Percentiles rank a stretch among this genome's conserved stretches.
phyloP scores from a whole-genome alignment of 53 echinoderm and acorn worm genomes.

The Zoroaster sp. region DNA sequence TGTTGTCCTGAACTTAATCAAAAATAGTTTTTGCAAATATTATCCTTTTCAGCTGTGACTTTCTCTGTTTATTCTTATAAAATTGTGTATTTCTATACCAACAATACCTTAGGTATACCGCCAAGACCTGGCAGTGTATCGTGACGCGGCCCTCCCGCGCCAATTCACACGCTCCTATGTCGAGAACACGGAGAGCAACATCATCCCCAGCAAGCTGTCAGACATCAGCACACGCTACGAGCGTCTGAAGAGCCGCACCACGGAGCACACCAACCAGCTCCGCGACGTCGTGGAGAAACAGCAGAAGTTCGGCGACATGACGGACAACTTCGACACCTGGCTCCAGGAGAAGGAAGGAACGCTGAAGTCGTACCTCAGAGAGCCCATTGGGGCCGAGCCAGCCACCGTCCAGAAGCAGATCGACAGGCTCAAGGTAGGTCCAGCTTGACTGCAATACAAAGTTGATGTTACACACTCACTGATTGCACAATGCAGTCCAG shows the following conservation, averaged over 20 bases:
- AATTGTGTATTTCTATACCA: too few relatives aligned
- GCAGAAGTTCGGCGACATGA: slow-evolving; percentile 81
- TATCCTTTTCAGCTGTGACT: too few relatives aligned
- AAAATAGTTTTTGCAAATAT: too few relatives aligned
- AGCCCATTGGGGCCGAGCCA: slow-evolving; percentile 92
- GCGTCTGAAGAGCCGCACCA: slow-evolving; percentile 69
- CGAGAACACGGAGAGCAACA: slow-evolving; percentile 82
- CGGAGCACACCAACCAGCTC: slow-evolving; percentile 70
- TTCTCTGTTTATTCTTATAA: too few relatives aligned
- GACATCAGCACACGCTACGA: slow-evolving; percentile 81
- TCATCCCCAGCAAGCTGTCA: slow-evolving; percentile 74
- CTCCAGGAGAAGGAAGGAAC: slow-evolving; percentile 82
- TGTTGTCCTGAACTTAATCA: too few relatives aligned
- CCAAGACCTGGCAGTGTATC: slow-evolving; percentile 88
- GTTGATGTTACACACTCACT: too few relatives aligned
- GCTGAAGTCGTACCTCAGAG: slow-evolving; percentile 74
- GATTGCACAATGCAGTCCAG: too few relatives aligned
- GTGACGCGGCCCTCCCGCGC: slow-evolving; percentile 83
- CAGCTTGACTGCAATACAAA: not conserved
- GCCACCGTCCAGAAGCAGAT: slow-evolving; percentile 88
- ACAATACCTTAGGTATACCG: slow-evolving; percentile 64
- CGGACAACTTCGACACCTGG: slow-evolving; percentile 79
- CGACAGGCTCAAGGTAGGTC: slow-evolving; percentile 89
- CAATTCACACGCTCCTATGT: slow-evolving; percentile 85
- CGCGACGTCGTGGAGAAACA: slow-evolving; percentile 93